Base-by-base conservation (phyloP, 2,888 invertebrate species). In the Dryobota labecula region DNA sequence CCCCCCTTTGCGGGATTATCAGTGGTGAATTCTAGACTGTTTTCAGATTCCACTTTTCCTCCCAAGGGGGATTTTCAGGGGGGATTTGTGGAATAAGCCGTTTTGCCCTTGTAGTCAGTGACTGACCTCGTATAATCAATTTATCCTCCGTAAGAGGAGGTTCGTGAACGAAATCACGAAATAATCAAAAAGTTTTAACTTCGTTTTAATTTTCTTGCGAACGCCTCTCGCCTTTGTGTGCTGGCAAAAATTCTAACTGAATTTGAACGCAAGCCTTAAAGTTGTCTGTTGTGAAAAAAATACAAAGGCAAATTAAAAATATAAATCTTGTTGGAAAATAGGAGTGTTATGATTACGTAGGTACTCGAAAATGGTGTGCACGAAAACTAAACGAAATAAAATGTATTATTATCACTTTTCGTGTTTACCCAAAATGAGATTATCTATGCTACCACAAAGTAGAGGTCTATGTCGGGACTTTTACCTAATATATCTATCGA, bases 141-240 rank as follows among this genome's bases (percentile, higher is more conserved):
- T 69, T 62, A 49, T 9, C 18, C 51, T 61, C 11, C 47, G 27
- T 60, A 51, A 49, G 38, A 13, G n/a, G 18, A 18, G 33, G 11
- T 20, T 64, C 54, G 66, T 51, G 51, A 77, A 20, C 58, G 9
- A 68, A 80, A 82, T 80, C 78, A 64, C 71, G 64, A 77, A 83
- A 87, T 86, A 85, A 86, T 88, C 83, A 87, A 80, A 79, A 82
- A 80, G 73, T 82, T 83, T 57, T 76, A 83, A 84, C 68, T 81
- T 84, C 56, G n/a, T 83, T 82, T 83, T 73, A 78, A 78, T 82
- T 84, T 84, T 78, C 67, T 76, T 62, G 60, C 56, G 53, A 57
- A 76, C 62, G 73, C 70, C 69, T 64, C 65, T 68, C 56, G 73
- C 45, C 70, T 84, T 79, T 79, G 70, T 76, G 45, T 60, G 53